Conservation (phyloP, 2,113 vertebrate species). For the Phaethon lepturus region DNA sequence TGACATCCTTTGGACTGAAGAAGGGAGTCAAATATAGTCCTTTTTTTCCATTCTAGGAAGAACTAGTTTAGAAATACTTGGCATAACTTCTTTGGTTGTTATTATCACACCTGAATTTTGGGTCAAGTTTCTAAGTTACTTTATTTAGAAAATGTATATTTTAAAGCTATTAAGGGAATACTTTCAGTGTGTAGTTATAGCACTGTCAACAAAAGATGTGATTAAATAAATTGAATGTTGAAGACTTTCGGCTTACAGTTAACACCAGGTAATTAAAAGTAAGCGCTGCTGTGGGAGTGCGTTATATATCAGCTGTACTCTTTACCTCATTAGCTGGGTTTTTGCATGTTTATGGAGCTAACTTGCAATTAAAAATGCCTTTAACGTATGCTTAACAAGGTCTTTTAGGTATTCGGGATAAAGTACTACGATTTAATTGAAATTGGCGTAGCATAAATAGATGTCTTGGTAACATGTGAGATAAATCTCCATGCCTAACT, state of each 20-base stretch:
- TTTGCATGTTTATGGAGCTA: constrained; percentile 82
- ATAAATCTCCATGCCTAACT: constrained; percentile 52
- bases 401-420: constrained; percentile 76
- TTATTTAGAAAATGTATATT: constrained; percentile 73
- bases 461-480: constrained; percentile 16
- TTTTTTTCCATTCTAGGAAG: neutral
- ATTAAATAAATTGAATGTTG: constrained; percentile 83
- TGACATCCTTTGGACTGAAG: constrained; percentile 48
- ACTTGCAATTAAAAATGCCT: constrained; percentile 81
- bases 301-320: constrained; percentile 80
- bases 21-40: neutral
- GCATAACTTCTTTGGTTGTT: constrained; percentile 11
- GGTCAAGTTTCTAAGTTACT: constrained; percentile 60
- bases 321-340: constrained; percentile 81
- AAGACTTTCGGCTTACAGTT: constrained; percentile 79
- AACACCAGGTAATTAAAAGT: constrained; percentile 85
- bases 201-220: constrained; percentile 79
- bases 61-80: constrained; percentile 17
- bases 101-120: constrained; percentile 27
- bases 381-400: constrained; percentile 75
- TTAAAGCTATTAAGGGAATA: constrained; percentile 81
- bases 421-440: constrained; percentile 75
- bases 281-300: constrained; percentile 82
- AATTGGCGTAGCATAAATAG: constrained; percentile 70
- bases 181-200: constrained; percentile 68